A percentile compares a stretch with the other conserved stretches of the same genome.
Evolutionary conservation across 1,140 invertebrate genomes (phyloP).

Genomic region (Neodiprion virginianus): DNA sequence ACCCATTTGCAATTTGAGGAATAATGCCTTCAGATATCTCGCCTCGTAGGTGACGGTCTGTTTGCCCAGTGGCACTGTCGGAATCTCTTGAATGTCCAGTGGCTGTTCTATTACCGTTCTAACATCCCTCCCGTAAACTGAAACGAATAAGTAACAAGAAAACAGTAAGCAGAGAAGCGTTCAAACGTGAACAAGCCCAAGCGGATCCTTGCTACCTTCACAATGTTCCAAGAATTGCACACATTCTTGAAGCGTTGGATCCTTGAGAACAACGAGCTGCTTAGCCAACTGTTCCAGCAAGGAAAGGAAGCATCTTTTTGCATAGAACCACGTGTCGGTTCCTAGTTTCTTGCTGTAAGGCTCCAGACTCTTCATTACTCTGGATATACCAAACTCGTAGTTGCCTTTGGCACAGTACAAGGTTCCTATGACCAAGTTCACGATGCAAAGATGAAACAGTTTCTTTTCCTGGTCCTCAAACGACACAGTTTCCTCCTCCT

Average conservation of each 20-base stretch:
- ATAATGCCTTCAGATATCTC: conserved; percentile 81
- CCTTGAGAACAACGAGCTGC: conserved; percentile 88
- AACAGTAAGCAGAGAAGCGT: conserved; percentile 16
- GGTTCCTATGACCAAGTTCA: conserved; percentile 98
- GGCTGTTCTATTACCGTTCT: conserved; percentile 84
- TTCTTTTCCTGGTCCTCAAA: conserved; percentile 96
- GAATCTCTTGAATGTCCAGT: conserved; percentile 74
- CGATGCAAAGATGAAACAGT: conserved; percentile 96
- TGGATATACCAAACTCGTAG: conserved; percentile 98
- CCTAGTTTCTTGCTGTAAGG: conserved; percentile 95
- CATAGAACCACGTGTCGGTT: conserved; percentile 97
- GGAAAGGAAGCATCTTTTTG: conserved; percentile 93
- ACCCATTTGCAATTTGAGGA: conserved; percentile 72
- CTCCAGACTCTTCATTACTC: conserved; percentile 96
- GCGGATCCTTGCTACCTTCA: conserved; percentile 63
- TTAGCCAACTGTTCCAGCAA: conserved; percentile 92
- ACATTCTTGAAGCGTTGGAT: conserved; percentile 89
- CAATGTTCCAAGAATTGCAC: conserved; percentile 93
- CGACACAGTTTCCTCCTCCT: conserved; percentile 93
- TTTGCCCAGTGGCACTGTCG: conserved; percentile 76
- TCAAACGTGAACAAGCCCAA: not conserved
- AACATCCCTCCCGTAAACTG: conserved; percentile 86
- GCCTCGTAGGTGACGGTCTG: conserved; percentile 95
- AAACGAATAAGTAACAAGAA: conserved; percentile 44
- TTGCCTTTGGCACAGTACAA: conserved; percentile 99